Evolutionary conservation across 2,888 invertebrate species (phyloP).

Genomic region (Gnatocerus cornutus): DNA sequence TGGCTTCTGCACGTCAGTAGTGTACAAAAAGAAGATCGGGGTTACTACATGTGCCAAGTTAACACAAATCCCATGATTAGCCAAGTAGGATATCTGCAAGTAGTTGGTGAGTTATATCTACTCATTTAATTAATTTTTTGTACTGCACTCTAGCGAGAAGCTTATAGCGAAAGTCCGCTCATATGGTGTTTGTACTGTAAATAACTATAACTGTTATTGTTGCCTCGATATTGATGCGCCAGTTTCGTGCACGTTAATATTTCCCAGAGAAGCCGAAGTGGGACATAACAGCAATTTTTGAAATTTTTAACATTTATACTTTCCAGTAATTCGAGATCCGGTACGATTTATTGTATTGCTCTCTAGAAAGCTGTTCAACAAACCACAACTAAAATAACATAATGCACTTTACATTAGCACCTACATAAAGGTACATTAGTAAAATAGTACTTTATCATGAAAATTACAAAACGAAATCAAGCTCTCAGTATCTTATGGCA

Average conservation of each 20-base stretch:
- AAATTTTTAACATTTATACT: too few relatives aligned
- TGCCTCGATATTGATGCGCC: too few relatives aligned
- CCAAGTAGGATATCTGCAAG: conserved; percentile 94
- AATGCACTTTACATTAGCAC: neutral
- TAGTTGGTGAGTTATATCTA: conserved; percentile 83
- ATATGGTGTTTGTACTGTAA: too few relatives aligned
- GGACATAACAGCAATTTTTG: too few relatives aligned
- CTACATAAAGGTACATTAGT: neutral
- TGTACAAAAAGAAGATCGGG: conserved; percentile 92
- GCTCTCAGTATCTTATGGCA: neutral
- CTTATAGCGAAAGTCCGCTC: too few relatives aligned
- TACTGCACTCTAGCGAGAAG: too few relatives aligned
- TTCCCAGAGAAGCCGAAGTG: too few relatives aligned
- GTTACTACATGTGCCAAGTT: conserved; percentile 92
- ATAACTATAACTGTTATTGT: too few relatives aligned
- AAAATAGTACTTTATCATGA: neutral
- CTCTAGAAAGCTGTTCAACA: neutral
- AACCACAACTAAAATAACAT: neutral
- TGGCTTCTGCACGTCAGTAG: conserved; percentile 93
- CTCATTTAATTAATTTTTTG: too few relatives aligned
- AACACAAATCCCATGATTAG: conserved; percentile 97
- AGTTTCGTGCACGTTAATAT: too few relatives aligned
- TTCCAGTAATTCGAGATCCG: too few relatives aligned
- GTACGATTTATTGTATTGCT: neutral
- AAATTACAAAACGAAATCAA: neutral